phyloP scores from a whole-genome alignment of 2,797 vertebrate species.

The Melanotaenia boesemani region DNA sequence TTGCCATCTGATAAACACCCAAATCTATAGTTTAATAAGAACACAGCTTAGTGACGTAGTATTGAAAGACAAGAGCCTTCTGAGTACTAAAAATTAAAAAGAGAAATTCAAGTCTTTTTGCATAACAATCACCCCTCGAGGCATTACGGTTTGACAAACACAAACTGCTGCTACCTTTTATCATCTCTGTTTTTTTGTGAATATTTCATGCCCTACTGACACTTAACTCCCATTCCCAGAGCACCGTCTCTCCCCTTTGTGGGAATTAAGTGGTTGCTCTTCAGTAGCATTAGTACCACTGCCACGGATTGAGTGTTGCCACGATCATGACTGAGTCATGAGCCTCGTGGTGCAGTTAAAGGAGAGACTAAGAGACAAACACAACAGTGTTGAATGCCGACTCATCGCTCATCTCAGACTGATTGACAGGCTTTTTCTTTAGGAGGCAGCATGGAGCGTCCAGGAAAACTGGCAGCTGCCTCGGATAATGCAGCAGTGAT shows the following conservation, averaged over 20 bases:
- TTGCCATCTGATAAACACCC: no score
- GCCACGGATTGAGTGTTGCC: constrained; percentile 33
- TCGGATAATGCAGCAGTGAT: constrained; percentile 14
- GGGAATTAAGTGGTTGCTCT: constrained; percentile 56
- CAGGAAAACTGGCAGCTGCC: constrained; percentile 25
- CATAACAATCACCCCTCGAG: constrained; percentile 7
- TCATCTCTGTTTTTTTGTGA: constrained; percentile 49
- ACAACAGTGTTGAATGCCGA: constrained; percentile 13
- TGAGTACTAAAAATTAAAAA: no score
- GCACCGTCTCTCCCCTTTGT: constrained; percentile 50
- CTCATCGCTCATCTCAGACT: constrained; percentile 3
- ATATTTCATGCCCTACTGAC: constrained; percentile 73
- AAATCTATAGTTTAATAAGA: no score
- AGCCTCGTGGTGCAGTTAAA: constrained; percentile 33
- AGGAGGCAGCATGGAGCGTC: constrained; percentile 24
- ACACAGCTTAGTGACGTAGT: no score
- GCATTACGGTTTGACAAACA: constrained; percentile 3
- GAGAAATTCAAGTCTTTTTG: no score
- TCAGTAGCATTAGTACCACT: constrained; percentile 61
- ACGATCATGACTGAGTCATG: constrained; percentile 53
- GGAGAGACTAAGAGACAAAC: constrained; percentile 8
- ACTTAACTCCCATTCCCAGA: constrained; percentile 66
- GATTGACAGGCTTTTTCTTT: constrained; percentile 10
- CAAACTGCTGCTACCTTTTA: constrained; percentile 10
- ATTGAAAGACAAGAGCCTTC: no score